Conservation (phyloP, 2,113 vertebrate genomes). For the Limanda limanda region DNA sequence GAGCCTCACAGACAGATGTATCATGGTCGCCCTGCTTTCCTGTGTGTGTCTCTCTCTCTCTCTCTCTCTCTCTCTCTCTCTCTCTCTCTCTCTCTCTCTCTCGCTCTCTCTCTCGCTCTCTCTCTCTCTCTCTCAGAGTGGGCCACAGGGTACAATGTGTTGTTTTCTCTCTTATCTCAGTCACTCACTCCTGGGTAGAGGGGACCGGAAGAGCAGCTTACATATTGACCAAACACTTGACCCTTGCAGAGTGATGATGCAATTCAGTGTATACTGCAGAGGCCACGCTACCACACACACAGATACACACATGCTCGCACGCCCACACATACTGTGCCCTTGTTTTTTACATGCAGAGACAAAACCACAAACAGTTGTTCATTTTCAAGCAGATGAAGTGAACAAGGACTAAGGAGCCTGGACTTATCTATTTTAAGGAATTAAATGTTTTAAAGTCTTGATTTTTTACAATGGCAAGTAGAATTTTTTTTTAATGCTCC, state of each 20-base stretch:
- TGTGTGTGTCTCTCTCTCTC: too few species aligned
- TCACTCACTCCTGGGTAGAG: conserved; percentile 14
- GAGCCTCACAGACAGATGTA: too few species aligned
- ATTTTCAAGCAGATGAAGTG: background rate
- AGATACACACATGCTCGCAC: background rate
- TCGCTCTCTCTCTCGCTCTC: too few species aligned
- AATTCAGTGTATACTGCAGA: background rate
- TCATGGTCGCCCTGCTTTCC: too few species aligned
- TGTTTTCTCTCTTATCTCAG: conserved; percentile 47
- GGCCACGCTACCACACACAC: conserved; percentile 12
- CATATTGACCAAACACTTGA: conserved; percentile 56
- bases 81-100: too few species aligned
- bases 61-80: too few species aligned
- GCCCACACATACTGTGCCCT: background rate
- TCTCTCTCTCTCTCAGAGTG: too few species aligned
- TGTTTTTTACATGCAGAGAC: background rate
- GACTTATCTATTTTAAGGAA: too few species aligned
- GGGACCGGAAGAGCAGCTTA: conserved; percentile 64
- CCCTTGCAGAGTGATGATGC: background rate
- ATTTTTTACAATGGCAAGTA: background rate
- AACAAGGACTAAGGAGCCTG: too few species aligned
- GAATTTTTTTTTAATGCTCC: background rate
- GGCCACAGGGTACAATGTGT: conserved; percentile 5
- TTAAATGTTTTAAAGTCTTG: background rate
- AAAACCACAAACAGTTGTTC: background rate